phyloP scores from a whole-genome alignment of 2,797 vertebrate species.

The Dryobates pubescens region DNA sequence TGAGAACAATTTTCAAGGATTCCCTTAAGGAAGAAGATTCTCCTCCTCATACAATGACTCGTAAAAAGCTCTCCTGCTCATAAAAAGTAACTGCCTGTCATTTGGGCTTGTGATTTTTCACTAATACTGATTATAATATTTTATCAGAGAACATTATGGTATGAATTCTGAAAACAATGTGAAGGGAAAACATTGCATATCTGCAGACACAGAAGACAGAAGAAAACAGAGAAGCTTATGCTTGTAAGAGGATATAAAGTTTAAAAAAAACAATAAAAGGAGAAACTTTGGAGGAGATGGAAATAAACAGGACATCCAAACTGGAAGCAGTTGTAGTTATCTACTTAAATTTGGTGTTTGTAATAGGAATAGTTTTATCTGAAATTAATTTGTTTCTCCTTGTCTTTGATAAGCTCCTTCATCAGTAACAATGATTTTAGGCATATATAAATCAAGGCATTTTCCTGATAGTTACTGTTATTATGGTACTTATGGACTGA shows the following conservation, averaged over 20 bases:
- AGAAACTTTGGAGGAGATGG: neutral
- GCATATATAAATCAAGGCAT: neutral
- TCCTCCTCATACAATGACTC: neutral
- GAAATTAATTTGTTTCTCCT: neutral
- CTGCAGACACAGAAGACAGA: neutral
- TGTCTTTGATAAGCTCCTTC: neutral
- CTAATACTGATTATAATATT: neutral
- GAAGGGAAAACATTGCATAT: neutral
- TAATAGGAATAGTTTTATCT: neutral
- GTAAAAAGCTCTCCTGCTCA: neutral
- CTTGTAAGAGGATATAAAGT: neutral
- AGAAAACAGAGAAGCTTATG: neutral
- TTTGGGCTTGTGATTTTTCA: neutral
- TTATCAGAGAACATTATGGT: neutral
- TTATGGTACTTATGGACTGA: neutral
- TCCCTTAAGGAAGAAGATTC: neutral
- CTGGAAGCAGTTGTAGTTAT: neutral
- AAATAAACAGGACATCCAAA: neutral
- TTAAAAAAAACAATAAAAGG: neutral
- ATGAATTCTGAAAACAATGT: neutral
- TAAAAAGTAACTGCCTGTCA: neutral
- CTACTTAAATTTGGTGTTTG: neutral
- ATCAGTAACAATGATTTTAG: neutral
- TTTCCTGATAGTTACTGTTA: neutral
- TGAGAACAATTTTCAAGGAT: neutral